Evolutionary conservation across 2,888 invertebrate genomes (phyloP), one percentile per base, ranked within the genome.

Genomic region (Zaprionus lineosus): DNA sequence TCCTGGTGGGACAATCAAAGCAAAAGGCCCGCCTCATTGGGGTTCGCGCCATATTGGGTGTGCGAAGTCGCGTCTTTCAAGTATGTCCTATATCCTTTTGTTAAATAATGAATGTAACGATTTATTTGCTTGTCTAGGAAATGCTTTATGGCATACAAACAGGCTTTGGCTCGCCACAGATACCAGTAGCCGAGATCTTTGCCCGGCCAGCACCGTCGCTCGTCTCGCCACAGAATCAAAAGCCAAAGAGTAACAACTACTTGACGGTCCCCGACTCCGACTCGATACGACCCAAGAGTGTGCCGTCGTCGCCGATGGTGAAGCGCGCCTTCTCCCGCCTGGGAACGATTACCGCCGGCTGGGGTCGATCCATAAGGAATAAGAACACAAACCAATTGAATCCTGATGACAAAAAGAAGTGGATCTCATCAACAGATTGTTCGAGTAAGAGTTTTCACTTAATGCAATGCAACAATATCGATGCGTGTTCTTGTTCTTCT

Each of bases 101-200:
- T 31, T 5, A 5, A 21, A 5, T 19, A 19, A 24, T 24, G 4
- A 7, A 24, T 24, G n/a, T 21, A 24, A 2, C 4, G 4, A 24
- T 19, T 95, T 1, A n/a, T n/a, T n/a, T n/a, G n/a, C n/a, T 1
- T 8, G 16, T 16, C 94, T 89, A 97, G 92, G 97, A 97, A 91
- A 97, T 97, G 97, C 91, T 97, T 41, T 97, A 97, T 89, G 97
- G 97, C 53, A 97, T 97, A 83, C 96, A 97, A 88, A 95, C 96
- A 0, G 97, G 97, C 44, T 97, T 97, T 87, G 97, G 97, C 2
- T 97, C 96, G 37, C 97, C 97, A 0, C 97, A 97, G 91, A 96
- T 97, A 65, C 97, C 97, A 0, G 97, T 97, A 2, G 97, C 96
- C 0, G 97, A 97, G 89, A 91, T 97, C 39, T 91, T 97, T 51